A percentile compares a stretch with the other conserved stretches of the same genome.
These are phyloP conservation scores for Drosophila tsacasi DNA, from an alignment of 1,140 invertebrate genomes.

Conservation along the genomic window DNA sequence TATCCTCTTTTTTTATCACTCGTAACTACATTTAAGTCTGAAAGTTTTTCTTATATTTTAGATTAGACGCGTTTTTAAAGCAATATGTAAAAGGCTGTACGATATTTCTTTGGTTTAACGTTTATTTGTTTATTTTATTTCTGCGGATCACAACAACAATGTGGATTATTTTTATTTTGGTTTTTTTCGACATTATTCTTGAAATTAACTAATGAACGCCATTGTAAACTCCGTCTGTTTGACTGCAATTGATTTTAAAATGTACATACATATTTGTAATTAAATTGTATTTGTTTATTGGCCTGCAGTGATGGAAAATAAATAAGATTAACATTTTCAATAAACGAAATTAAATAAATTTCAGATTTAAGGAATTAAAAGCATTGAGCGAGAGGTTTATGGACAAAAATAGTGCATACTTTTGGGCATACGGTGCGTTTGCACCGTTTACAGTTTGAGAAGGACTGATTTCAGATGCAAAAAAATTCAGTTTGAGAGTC, in stretches of 20 bases:
- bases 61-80: slow-evolving; percentile 1
- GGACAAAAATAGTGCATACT: not conserved
- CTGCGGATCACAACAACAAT: slow-evolving; percentile 82
- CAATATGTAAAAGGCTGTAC: slow-evolving; percentile 31
- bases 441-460: not conserved
- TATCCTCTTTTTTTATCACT: slow-evolving; percentile 4
- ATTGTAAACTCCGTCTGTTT: slow-evolving; percentile 42
- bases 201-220: slow-evolving; percentile 58
- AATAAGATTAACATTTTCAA: not conserved
- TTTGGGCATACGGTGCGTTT: fast-evolving
- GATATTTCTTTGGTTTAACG: slow-evolving; percentile 60
- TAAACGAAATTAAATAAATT: not conserved
- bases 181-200: slow-evolving; percentile 47
- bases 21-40: slow-evolving; percentile 24
- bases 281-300: slow-evolving; percentile 3
- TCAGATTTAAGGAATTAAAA: not conserved
- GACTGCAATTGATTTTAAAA: slow-evolving; percentile 41
- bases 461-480: not conserved
- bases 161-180: slow-evolving; percentile 70
- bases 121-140: slow-evolving; percentile 70
- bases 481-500: not conserved
- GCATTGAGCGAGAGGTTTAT: too few species aligned
- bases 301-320: slow-evolving; percentile 4
- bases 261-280: slow-evolving; percentile 51
- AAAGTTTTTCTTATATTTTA: slow-evolving; percentile 12